Conservation (phyloP, 2,888 invertebrate species). For the Diaprepes abbreviatus region DNA sequence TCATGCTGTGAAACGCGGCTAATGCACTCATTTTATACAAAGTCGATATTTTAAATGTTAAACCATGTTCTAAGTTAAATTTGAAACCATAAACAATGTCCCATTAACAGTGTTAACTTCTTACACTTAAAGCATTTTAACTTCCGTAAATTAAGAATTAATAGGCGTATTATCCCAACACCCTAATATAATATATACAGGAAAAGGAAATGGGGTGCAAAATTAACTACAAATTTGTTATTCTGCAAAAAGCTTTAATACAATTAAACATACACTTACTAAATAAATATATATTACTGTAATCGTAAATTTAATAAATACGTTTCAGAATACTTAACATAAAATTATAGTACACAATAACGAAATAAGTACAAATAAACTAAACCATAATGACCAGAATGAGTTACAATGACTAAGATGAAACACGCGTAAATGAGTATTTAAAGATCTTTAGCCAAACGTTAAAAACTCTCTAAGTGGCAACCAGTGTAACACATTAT, state of each 20-base stretch:
- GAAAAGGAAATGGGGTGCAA: slow-evolving; percentile 35
- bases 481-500: background rate
- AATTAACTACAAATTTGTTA: slow-evolving; percentile 40
- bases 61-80: no score
- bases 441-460: slow-evolving; percentile 13
- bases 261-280: slow-evolving; percentile 31
- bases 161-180: slow-evolving; percentile 13
- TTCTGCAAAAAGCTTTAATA: slow-evolving; percentile 47
- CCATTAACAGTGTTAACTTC: no score
- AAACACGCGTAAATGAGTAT: slow-evolving; percentile 21
- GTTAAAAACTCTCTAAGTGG: background rate
- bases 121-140: no score
- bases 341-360: slow-evolving; percentile 19
- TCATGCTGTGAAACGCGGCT: no score
- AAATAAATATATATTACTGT: slow-evolving; percentile 25
- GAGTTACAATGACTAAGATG: slow-evolving; percentile 33
- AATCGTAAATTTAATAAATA: slow-evolving; percentile 13
- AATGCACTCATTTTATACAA: no score
- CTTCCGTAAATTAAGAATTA: background rate
- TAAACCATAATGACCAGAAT: slow-evolving; percentile 41
- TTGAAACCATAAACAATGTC: no score
- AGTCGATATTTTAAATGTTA: no score
- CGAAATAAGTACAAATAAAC: slow-evolving; percentile 25
- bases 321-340: slow-evolving; percentile 14
- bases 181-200: slow-evolving; percentile 14